phyloP scores from a whole-genome alignment of 2,797 vertebrate species.

The Falco rusticolus region DNA sequence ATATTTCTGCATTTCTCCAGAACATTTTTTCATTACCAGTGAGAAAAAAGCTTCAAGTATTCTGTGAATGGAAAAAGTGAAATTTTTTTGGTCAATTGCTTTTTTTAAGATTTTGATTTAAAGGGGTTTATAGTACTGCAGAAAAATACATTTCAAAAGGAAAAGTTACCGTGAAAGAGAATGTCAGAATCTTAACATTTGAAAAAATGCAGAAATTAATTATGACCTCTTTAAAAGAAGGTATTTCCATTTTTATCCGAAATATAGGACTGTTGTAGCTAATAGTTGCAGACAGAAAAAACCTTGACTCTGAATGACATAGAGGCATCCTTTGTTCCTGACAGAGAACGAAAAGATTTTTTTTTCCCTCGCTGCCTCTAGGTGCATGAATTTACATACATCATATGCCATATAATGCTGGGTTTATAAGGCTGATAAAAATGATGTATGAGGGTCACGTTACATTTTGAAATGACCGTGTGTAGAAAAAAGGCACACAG shows the following conservation, averaged over 20 bases:
- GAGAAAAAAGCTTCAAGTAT: background rate
- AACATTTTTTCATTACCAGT: background rate
- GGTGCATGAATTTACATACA: slow-evolving; percentile 45
- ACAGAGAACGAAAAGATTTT: background rate
- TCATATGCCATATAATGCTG: background rate
- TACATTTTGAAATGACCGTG: background rate
- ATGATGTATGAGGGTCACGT: slow-evolving; percentile 11
- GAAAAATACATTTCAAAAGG: background rate
- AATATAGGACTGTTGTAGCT: background rate
- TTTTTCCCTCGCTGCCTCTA: background rate
- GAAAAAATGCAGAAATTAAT: background rate
- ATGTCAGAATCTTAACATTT: background rate
- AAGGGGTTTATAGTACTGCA: background rate
- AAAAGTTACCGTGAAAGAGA: background rate
- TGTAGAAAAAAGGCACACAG: background rate
- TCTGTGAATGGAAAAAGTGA: background rate
- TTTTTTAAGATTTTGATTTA: background rate
- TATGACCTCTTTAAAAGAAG: background rate
- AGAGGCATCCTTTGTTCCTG: background rate
- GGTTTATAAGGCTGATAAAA: slow-evolving; percentile 38
- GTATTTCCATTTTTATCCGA: background rate
- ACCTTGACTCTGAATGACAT: background rate
- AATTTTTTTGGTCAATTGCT: background rate
- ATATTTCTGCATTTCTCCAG: background rate
- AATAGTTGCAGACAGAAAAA: background rate